These are phyloP conservation scores for Okamejei kenojei DNA, from an alignment of 2,797 vertebrate genomes.

Conservation along the genomic window DNA sequence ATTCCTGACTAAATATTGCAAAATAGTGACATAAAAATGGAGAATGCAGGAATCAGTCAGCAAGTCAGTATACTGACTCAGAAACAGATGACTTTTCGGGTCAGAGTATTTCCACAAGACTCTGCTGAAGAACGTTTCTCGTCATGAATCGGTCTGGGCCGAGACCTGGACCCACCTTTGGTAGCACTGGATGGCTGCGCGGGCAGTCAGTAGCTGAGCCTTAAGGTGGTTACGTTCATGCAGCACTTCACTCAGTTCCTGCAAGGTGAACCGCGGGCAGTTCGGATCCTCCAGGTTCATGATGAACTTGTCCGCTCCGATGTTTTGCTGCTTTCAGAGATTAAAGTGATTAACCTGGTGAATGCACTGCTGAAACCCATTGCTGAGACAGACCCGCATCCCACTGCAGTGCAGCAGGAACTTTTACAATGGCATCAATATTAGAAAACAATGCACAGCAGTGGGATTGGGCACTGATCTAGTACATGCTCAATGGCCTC, in stretches of 20 bases:
- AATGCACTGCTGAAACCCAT: neutral
- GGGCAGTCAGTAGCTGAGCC: constrained; percentile 77
- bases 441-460: no score
- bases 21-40: no score
- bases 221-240: constrained; percentile 92
- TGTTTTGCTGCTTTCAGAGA: constrained; percentile 54
- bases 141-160: neutral
- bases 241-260: constrained; percentile 86
- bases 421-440: no score
- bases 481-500: no score
- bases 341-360: neutral
- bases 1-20: no score
- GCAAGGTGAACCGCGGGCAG: constrained; percentile 88
- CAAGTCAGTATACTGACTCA: no score
- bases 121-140: neutral
- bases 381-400: no score
- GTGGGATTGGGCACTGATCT: no score
- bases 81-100: no score
- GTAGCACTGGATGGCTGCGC: constrained; percentile 86
- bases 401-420: no score
- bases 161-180: constrained; percentile 63
- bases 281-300: constrained; percentile 84
- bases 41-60: no score
- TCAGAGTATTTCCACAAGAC: neutral
- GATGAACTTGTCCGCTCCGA: constrained; percentile 76